Base-by-base conservation (phyloP, 2,888 invertebrate genomes). In the Dryadula phaetusa region DNA sequence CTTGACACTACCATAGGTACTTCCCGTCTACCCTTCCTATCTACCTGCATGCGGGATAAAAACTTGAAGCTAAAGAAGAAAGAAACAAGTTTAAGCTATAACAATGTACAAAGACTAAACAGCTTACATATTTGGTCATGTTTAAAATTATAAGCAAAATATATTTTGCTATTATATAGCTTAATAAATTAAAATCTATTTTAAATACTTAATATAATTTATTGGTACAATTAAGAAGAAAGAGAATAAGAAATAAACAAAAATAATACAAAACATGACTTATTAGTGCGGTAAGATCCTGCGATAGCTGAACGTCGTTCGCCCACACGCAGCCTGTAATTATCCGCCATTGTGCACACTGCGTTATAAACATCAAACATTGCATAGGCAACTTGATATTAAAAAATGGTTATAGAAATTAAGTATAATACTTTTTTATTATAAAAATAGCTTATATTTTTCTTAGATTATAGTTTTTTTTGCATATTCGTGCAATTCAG, bases 211-310 rank as follows among this genome's bases (percentile, higher is more conserved):
- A 46, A 12, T 18, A 40, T 28, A 42, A 28, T 58, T 12, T 3
- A 6, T 28, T n/a, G 25, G 25, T 60, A 44, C 8, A 25, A n/a
- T 34, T 61, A 14, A 61, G n/a, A 14, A n/a, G 3, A 34, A 61
- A 47, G 14, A n/a, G 20, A 34, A 10, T 2, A 22, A 32, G 18
- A 28, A 25, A 3, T 14, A 14, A 64, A 34, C 53, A 46, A 49
- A 53, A 60, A 47, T 10, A 28, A 28, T 4, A 54, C 5, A 47
- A 54, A 61, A 42, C 40, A 64, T 37, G 63, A 75, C 79, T 82
- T 84, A 84, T 83, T 84, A 85, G 81, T 70, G 76, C 42, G 42
- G 28, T 46, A 14, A 74, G 75, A 67, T 73, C 44, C 44, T 64
- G 60, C 77, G 84, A 85, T 86, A 86, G 70, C 62, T 46, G 25